phyloP scores from a whole-genome alignment of 2,888 invertebrate species.

The Leucophora obtusa region DNA sequence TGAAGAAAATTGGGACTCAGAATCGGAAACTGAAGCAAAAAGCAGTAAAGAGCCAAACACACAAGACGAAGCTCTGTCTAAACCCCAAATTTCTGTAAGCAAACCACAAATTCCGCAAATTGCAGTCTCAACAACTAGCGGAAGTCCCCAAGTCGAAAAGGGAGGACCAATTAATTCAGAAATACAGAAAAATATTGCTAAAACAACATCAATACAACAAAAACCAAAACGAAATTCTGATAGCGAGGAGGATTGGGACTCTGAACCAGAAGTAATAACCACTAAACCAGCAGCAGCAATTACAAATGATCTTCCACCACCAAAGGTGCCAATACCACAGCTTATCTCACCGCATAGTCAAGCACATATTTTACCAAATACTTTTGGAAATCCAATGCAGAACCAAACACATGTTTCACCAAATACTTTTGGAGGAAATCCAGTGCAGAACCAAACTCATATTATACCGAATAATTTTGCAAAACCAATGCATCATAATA shows the following conservation, averaged over 20 bases:
- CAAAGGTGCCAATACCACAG: not conserved
- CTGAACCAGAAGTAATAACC: slow-evolving; percentile 52
- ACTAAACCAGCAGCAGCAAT: slow-evolving; percentile 1
- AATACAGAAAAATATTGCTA: not conserved
- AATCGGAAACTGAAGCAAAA: slow-evolving; percentile 43
- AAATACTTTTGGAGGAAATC: not conserved
- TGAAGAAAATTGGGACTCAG: slow-evolving; percentile 68
- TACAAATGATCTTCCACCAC: not conserved
- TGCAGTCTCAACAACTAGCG: not conserved
- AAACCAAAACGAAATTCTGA: slow-evolving; percentile 7
- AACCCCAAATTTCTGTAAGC: not conserved
- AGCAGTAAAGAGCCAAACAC: not conserved
- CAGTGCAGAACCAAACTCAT: not conserved
- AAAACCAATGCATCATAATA: not conserved
- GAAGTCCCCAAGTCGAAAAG: not conserved
- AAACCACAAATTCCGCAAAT: not conserved
- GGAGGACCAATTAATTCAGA: not conserved
- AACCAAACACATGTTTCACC: not conserved
- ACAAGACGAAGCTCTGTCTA: not conserved
- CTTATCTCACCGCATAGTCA: too few relatives aligned
- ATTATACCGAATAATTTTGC: slow-evolving; percentile 22
- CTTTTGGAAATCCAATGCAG: not conserved
- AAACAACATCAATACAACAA: not conserved
- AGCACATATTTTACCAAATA: not conserved
- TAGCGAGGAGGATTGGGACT: slow-evolving; percentile 67